Percentiles rank a stretch among this genome's conserved stretches.
Conservation (phyloP, 1,140 invertebrate genomes). For the Listronotus oregonensis region DNA sequence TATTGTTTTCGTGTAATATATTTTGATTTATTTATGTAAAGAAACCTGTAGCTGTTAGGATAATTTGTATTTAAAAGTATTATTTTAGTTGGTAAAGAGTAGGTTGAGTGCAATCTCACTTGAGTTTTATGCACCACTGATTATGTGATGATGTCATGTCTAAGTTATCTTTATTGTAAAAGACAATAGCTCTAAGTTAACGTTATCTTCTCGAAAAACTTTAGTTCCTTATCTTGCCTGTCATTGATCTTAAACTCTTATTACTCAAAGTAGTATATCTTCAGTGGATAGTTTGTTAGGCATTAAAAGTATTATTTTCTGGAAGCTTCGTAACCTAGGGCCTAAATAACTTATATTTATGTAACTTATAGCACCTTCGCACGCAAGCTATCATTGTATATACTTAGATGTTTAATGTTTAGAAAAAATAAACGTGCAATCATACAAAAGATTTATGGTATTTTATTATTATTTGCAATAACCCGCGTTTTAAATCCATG, state of each 20-base stretch:
- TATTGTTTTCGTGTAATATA: constrained; percentile 25
- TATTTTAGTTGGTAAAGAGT: constrained; percentile 22
- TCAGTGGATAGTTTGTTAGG: no score
- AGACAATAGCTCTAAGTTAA: constrained; percentile 14
- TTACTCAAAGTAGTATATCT: background rate
- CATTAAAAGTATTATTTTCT: constrained; percentile 4
- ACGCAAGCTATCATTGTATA: constrained; percentile 26
- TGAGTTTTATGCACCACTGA: constrained; percentile 9
- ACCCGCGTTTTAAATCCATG: no score
- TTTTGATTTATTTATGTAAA: constrained; percentile 28
- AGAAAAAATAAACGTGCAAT: constrained; percentile 23
- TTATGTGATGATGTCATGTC: constrained; percentile 30
- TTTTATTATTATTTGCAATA: constrained; percentile 9
- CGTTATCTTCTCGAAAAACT: background rate
- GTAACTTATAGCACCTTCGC: constrained; percentile 20
- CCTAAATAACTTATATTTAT: constrained; percentile 12
- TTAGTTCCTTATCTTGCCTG: no score
- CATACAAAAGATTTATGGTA: background rate
- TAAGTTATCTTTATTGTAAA: constrained; percentile 20
- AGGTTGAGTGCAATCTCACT: constrained; percentile 14
- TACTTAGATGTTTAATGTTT: constrained; percentile 15
- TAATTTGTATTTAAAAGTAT: constrained; percentile 16
- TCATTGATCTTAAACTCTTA: no score
- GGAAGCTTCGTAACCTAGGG: constrained; percentile 10
- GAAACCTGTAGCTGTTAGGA: constrained; percentile 13